Evolutionary conservation across 2,797 vertebrate species (phyloP).

Genomic region (Phataginus tetradactyla): DNA sequence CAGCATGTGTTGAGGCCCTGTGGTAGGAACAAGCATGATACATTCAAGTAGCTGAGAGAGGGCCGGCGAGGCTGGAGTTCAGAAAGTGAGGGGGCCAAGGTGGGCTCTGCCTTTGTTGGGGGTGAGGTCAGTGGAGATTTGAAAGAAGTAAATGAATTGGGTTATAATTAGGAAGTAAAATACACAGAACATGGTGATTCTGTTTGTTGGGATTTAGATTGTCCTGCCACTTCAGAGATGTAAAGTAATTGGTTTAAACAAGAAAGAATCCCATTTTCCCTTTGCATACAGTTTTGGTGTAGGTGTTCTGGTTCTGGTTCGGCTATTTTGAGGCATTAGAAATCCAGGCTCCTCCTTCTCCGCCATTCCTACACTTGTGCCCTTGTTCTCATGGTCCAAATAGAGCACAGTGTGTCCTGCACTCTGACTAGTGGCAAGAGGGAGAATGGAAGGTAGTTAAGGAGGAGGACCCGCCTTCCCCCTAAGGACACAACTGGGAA

Average conservation of each 20-base stretch:
- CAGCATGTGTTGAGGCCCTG: not conserved
- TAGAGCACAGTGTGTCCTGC: not conserved
- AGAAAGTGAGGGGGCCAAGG: not conserved
- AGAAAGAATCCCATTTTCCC: not conserved
- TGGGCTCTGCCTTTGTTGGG: not conserved
- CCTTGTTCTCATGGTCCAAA: not conserved
- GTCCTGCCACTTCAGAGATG: not conserved
- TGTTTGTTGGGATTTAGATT: not conserved
- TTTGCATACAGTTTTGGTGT: not conserved
- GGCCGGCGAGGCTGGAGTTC: not conserved
- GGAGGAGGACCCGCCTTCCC: not conserved
- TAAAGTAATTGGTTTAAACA: not conserved
- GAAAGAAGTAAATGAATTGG: not conserved
- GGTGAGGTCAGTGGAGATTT: not conserved
- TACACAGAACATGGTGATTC: not conserved
- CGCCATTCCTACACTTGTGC: too few species aligned
- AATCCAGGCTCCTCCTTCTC: not conserved
- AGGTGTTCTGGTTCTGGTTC: not conserved
- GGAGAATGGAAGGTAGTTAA: too few species aligned
- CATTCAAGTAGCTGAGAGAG: not conserved
- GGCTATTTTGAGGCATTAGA: not conserved
- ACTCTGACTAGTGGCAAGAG: not conserved
- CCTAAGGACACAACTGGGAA: not conserved
- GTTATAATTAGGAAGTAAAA: not conserved
- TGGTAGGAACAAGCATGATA: not conserved